These are phyloP conservation scores for Drosophila auraria DNA, from an alignment of 1,140 invertebrate species.

Conservation along the genomic window DNA sequence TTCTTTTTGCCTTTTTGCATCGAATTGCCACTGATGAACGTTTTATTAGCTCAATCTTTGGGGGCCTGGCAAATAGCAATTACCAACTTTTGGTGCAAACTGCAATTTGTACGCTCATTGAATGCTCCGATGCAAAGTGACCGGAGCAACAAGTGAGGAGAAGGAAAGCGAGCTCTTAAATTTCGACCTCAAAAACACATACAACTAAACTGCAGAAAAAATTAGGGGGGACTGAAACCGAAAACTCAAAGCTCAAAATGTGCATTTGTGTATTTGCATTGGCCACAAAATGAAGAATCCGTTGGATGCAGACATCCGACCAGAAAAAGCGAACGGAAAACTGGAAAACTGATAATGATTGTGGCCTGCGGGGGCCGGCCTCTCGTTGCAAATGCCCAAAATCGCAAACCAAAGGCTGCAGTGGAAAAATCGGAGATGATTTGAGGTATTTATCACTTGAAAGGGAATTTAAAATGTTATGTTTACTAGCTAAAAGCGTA, in stretches of 20 bases:
- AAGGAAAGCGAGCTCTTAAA: constrained; percentile 12
- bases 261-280: constrained; percentile 50
- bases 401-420: constrained; percentile 17
- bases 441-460: neutral
- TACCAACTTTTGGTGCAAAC: constrained; percentile 50
- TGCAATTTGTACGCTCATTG: constrained; percentile 39
- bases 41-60: constrained; percentile 56
- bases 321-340: constrained; percentile 55
- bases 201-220: constrained; percentile 19
- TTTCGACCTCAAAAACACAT: constrained; percentile 16
- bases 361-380: constrained; percentile 68
- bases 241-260: constrained; percentile 41
- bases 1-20: neutral
- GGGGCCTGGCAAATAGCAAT: constrained; percentile 48
- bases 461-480: neutral
- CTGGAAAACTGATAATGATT: constrained; percentile 81
- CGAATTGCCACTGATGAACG: constrained; percentile 29
- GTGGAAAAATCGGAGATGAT: neutral
- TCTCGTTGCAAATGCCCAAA: constrained; percentile 20
- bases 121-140: constrained; percentile 29
- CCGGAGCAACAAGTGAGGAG: constrained; percentile 41
- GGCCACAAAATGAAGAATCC: constrained; percentile 55
- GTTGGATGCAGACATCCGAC: constrained; percentile 52
- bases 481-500: neutral
- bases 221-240: constrained; percentile 21